Percentiles rank a stretch among this genome's conserved stretches.
Evolutionary conservation across 2,113 vertebrate species (phyloP).

Genomic region (Oxyruncus cristatus): DNA sequence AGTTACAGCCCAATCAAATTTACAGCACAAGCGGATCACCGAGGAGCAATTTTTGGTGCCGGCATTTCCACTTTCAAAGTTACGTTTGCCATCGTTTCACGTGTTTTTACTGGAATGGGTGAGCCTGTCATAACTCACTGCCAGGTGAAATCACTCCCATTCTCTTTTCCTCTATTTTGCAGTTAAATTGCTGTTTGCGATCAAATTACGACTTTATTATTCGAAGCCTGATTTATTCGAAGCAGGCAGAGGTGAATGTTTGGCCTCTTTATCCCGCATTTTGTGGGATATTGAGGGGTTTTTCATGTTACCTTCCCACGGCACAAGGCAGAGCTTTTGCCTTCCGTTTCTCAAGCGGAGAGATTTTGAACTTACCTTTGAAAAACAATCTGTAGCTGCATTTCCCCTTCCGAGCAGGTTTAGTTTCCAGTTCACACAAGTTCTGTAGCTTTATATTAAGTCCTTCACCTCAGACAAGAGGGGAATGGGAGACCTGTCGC

Average conservation of each 20-base stretch:
- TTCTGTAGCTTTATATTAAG: not conserved
- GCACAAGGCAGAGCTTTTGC: not conserved
- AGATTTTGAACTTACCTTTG: not conserved
- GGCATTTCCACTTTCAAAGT: not conserved
- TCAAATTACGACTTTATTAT: not conserved
- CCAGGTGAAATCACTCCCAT: not conserved
- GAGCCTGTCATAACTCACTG: not conserved
- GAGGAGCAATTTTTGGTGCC: not conserved
- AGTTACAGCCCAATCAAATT: not conserved
- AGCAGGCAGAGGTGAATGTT: not conserved
- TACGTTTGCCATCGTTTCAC: not conserved
- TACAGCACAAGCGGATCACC: not conserved
- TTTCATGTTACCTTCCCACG: rapidly evolving
- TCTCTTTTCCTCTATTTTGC: not conserved
- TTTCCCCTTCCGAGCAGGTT: not conserved
- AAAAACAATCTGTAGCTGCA: not conserved
- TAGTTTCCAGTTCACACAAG: not conserved
- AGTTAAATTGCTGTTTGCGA: not conserved
- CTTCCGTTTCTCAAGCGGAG: not conserved
- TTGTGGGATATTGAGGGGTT: not conserved
- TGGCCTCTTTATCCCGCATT: not conserved
- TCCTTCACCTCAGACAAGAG: not conserved
- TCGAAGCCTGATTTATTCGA: not conserved
- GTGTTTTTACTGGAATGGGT: not conserved
- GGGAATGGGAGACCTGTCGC: not conserved